Base-by-base conservation (phyloP, 2,113 vertebrate genomes). In the Chrysochloris asiatica region DNA sequence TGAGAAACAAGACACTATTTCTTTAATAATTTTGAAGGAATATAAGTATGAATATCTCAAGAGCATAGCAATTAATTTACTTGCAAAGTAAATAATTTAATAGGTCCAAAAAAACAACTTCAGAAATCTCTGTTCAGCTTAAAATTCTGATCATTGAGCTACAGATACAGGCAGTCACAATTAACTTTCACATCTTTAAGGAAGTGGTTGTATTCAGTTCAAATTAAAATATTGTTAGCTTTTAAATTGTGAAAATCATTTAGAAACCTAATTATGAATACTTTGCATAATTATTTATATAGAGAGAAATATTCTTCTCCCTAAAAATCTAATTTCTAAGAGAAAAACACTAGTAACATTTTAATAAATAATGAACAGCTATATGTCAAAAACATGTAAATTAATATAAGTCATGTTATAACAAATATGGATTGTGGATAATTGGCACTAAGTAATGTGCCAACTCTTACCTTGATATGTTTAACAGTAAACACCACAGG, bases 401-500 rank as follows among this genome's bases (percentile, higher is more conserved):
- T 33, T 41, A 83, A 85, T 69, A 78, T 0, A 77, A 5, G 81
- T 84, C 59, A 30, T 92, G 17, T 87, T 38, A 21, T 77, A 83
- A 50, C 6, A 54, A 73, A 86, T 73, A 75, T 4, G 45, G 30
- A 75, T 54, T 77, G 0, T 81, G 28, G 9, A 67, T 2, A 92
- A n/a, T n/a, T n/a, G n/a, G n/a, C n/a, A 89, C 36, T 65, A 54
- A 79, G 45, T 1, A 47, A 14, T 1, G 48, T 41, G 17, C 6
- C 19, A 69, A 80, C 69, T 83, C 97, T 97, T 98, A 99, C 99
- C 99, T 99, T 99, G 56, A 99, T 98, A 94, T 99, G 99, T 94
- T 98, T 98, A 93, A 99, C 98, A 73, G 99, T 99, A 96, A 99
- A 99, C 78, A 99, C 98, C 93, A 99, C 99, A 0, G 99, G 99